phyloP scores from a whole-genome alignment of 2,113 vertebrate species.

The Myrmophylax atrothorax region DNA sequence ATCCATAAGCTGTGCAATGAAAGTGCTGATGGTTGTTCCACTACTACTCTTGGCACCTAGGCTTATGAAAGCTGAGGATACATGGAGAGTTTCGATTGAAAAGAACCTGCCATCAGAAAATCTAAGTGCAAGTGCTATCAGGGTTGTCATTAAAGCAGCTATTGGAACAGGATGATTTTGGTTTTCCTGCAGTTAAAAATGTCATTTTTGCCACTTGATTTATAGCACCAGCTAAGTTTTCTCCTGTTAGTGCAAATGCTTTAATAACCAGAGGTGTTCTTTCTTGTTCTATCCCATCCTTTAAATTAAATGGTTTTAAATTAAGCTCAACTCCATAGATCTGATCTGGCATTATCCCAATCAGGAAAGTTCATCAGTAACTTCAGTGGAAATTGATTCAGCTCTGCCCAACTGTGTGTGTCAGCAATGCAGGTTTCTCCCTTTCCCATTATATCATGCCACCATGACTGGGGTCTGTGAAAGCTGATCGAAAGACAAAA shows the following conservation, averaged over 20 bases:
- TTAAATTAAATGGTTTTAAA: not conserved
- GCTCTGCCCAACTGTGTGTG: not conserved
- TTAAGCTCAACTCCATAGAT: not conserved
- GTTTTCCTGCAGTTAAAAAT: not conserved
- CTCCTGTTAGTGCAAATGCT: not conserved
- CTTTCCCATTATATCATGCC: not conserved
- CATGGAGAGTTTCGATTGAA: not conserved
- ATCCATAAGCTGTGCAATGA: not conserved
- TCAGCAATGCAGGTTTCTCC: not conserved
- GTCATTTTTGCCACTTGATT: not conserved
- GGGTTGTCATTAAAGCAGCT: not conserved
- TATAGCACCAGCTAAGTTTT: not conserved
- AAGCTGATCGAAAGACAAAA: not conserved
- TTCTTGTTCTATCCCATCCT: not conserved
- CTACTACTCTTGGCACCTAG: not conserved
- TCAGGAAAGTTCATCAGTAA: not conserved
- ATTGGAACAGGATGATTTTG: not conserved
- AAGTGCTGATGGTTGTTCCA: not conserved
- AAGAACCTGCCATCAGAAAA: not conserved
- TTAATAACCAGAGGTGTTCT: not conserved
- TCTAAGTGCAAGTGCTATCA: not conserved
- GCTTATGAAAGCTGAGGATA: not conserved
- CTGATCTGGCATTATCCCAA: constrained; percentile 15
- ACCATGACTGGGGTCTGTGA: not conserved
- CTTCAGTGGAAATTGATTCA: not conserved